A percentile compares a stretch with the other conserved stretches of the same genome.
Evolutionary conservation across 2,888 invertebrate species (phyloP).

Genomic region (Leucophenga montana): DNA sequence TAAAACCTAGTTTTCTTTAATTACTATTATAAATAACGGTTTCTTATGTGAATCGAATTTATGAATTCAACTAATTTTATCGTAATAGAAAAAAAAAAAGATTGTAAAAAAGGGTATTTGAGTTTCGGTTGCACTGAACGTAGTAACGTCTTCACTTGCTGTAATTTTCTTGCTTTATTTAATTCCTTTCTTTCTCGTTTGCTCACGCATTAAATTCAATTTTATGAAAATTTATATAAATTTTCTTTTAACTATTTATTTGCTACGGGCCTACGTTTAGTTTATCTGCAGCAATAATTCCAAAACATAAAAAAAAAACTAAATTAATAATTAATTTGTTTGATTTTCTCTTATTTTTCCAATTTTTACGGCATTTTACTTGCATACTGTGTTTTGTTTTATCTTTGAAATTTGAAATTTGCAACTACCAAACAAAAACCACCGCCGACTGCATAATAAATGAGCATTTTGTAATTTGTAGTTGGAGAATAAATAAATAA

Average conservation of each 20-base stretch:
- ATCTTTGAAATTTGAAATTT: neutral
- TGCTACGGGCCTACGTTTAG: neutral
- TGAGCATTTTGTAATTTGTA: conserved; percentile 8
- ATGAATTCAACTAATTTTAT: too few species aligned
- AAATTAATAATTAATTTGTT: conserved; percentile 6
- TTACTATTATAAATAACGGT: too few species aligned
- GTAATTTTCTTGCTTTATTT: too few species aligned
- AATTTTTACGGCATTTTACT: neutral
- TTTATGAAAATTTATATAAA: neutral
- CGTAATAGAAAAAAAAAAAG: too few species aligned
- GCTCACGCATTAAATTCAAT: neutral
- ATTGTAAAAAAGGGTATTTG: too few species aligned
- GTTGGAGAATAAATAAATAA: conserved; percentile 13
- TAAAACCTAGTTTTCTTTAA: too few species aligned
- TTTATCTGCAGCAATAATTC: neutral
- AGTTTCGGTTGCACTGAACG: too few species aligned
- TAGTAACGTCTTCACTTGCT: too few species aligned
- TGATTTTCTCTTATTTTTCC: neutral
- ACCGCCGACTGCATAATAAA: conserved; percentile 12
- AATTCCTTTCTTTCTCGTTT: neutral
- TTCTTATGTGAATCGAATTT: too few species aligned
- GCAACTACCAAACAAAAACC: neutral
- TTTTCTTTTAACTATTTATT: neutral
- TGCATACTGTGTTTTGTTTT: neutral
- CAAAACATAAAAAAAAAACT: neutral